Evolutionary conservation across 1,140 invertebrate species (phyloP), one percentile per base, ranked within the genome.

Genomic region (Drosophila rhopaloa): DNA sequence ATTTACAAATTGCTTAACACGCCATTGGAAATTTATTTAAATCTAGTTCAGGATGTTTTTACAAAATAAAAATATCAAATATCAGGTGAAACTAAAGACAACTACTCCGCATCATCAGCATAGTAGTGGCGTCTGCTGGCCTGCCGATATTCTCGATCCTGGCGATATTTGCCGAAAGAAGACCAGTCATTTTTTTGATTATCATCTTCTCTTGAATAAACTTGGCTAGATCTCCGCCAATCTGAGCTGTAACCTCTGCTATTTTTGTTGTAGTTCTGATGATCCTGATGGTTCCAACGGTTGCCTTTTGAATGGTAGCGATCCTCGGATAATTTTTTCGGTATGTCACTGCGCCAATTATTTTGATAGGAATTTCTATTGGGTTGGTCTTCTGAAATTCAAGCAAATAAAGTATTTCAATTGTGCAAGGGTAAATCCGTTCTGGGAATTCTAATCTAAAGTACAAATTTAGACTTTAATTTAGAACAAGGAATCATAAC

Each of bases 1-100:
- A 80, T 84, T 84, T 80, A 63, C 71, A 84, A 66, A 66, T 76
- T 76, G 70, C 41, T 24, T 47, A 60, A 51, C 40, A 47, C 40
- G 35, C 38, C 66, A 56, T 27, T 70, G 50, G 5, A 48, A 41
- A 71, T 57, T 47, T 71, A 48, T 70, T 70, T 35, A 29, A 37
- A 19, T n/a, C 46, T 51, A 16, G 43, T 47, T 47, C 11, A 27
- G 54, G 10, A 14, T 10, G 32, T 61, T 43, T 54, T 27, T 51
- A 14, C 8, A 59, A 43, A 24, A 2, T 27, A 13, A 27, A 14
- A 14, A 11, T 14, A 10, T 46, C 8, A 48, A 40, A 32, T 10
- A 4, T 24, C 3, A 24, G 24, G 24, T 24, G 24, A 1, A 48
- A 10, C 5, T 16, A 14, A 38, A 32, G 29, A n/a, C 13, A 47